phyloP scores from a whole-genome alignment of 2,113 vertebrate genomes.

The Corythaeola cristata region DNA sequence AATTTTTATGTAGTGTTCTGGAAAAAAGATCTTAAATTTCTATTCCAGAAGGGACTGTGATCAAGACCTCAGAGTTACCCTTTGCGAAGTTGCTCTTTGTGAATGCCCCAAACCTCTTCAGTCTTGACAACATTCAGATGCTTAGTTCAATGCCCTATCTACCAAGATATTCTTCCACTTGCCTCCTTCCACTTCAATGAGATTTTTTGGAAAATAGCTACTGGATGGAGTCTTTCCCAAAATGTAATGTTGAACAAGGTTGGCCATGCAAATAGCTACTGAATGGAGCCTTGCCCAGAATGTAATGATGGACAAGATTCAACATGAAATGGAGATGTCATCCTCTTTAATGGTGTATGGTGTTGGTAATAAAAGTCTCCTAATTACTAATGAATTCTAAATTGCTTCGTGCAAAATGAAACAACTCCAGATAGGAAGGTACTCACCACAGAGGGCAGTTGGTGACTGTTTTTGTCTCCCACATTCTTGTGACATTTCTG shows the following conservation, averaged over 20 bases:
- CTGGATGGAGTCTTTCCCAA: background rate
- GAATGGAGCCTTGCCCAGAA: background rate
- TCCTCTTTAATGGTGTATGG: background rate
- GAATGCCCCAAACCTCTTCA: background rate
- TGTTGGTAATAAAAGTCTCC: background rate
- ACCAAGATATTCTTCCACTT: background rate
- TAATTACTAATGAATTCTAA: background rate
- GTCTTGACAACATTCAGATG: background rate
- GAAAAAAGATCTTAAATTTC: background rate
- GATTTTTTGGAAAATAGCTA: background rate
- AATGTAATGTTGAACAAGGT: background rate
- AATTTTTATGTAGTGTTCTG: background rate
- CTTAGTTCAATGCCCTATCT: background rate
- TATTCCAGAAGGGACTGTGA: background rate
- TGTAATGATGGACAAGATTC: background rate
- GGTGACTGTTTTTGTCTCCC: background rate
- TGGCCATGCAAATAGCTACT: background rate
- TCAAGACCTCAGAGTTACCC: background rate
- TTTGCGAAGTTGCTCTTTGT: background rate
- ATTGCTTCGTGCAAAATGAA: background rate
- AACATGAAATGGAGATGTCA: background rate
- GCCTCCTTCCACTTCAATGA: background rate
- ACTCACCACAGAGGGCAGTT: background rate
- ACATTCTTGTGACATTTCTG: background rate
- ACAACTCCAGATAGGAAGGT: background rate